Evolutionary conservation across 53 echinoderm and acorn worm species (phyloP), one percentile per base, ranked within the genome.

Genomic region (Hippasteria phrygiana): DNA sequence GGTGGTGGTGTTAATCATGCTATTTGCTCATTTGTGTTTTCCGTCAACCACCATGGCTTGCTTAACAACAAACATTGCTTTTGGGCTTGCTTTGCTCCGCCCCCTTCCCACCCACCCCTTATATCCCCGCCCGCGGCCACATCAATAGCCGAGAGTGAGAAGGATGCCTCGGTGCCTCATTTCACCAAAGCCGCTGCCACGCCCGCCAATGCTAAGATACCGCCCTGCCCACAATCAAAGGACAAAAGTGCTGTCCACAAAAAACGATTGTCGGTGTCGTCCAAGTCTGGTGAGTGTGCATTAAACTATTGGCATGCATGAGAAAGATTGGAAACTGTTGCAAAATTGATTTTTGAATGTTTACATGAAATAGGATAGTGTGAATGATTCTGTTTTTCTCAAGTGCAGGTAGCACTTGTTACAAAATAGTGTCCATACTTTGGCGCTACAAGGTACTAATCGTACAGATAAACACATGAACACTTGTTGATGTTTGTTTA

Each of bases 181-280:
- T 39, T 91, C 46, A 91, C 87, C 87, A 97, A 95, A 88, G 94
- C 93, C 29, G 88, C 95, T 20, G 95, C 95, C 73, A 97, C 95
- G 0, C 95, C 97, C 22, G 93, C 93, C 14, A 94, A 96, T 32
- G 90, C 90, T 17, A 88, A 87, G 36, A 91, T 91, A 74, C 80
- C 90, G 54, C 67, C 79, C 18, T 36, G 78, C 67, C 87, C 95
- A 37, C 88, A 90, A 43, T 90, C 89, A 47, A 95, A 95, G 77
- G 74, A 31, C 76, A 69, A 76, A 77, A 37, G 50, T 42, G 32
- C 88, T 33, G 90, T 48, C 18, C 75, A 55, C 73, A 97, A 97
- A 78, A 94, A 95, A 89, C 88, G 91, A 39, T 83, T 92, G 87
- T 97, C 97, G 20, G 88, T 95, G 34, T 95, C 97, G 48, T 95